Conservation (phyloP, 2,797 vertebrate genomes). For the Pseudochromis fuscus region DNA sequence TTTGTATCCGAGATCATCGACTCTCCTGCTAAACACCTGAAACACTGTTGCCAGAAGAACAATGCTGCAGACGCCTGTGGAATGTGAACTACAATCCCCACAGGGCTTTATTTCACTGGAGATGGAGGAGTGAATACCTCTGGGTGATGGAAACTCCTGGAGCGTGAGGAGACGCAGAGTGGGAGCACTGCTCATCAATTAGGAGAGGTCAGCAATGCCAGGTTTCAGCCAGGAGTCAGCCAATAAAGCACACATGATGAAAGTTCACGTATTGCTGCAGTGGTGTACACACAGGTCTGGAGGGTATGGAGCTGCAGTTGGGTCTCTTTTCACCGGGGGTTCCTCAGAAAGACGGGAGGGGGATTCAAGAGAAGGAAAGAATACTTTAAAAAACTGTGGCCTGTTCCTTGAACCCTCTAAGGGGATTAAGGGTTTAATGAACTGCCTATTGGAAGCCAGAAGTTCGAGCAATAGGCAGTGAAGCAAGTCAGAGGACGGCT, state of each 20-base stretch:
- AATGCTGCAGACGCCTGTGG: slow-evolving; percentile 17
- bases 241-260: slow-evolving; percentile 53
- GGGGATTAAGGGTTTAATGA: slow-evolving; percentile 80
- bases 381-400: slow-evolving; percentile 51
- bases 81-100: slow-evolving; percentile 50
- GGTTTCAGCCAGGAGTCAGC: slow-evolving; percentile 40
- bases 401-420: slow-evolving; percentile 66
- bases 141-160: slow-evolving; percentile 57
- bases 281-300: slow-evolving; percentile 21
- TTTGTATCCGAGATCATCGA: neutral
- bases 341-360: slow-evolving; percentile 16
- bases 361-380: slow-evolving; percentile 25
- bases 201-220: slow-evolving; percentile 55
- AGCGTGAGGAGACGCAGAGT: slow-evolving; percentile 50
- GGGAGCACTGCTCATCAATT: slow-evolving; percentile 60
- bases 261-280: slow-evolving; percentile 29
- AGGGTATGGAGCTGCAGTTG: slow-evolving; percentile 37
- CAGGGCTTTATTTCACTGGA: slow-evolving; percentile 45
- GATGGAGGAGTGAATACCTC: slow-evolving; percentile 42
- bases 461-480: slow-evolving; percentile 55
- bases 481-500: slow-evolving; percentile 48
- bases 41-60: neutral
- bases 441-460: slow-evolving; percentile 67
- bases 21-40: neutral
- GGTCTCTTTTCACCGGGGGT: slow-evolving; percentile 21